phyloP scores from a whole-genome alignment of 35 echinoderm and acorn worm species.

The Anneissia japonica region DNA sequence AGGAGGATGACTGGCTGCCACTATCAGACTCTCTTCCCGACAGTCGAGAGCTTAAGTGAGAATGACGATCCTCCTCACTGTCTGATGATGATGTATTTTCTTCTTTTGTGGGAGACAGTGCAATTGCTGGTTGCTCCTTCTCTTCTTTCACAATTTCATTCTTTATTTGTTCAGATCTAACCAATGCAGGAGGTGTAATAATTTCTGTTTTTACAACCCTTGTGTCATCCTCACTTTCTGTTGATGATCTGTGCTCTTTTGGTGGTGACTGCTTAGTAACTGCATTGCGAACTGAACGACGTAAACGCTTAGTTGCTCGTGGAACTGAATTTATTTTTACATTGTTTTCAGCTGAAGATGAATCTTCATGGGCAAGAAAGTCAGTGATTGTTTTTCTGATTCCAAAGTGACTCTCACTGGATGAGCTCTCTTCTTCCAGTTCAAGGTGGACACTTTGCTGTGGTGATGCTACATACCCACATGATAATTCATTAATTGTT shows the following conservation, averaged over 20 bases:
- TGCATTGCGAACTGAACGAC: not conserved
- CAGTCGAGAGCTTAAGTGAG: not conserved
- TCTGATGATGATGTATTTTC: not conserved
- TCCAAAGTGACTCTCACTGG: not conserved
- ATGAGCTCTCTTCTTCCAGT: not conserved
- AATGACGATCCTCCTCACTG: not conserved
- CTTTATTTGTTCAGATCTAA: not conserved
- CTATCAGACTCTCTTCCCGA: not conserved
- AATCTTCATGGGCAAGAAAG: not conserved
- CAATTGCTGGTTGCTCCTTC: not conserved
- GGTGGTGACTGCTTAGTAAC: not conserved
- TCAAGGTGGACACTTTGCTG: not conserved
- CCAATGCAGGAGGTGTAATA: not conserved
- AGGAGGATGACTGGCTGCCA: not conserved
- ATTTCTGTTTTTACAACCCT: not conserved
- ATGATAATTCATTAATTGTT: not conserved
- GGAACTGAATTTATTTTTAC: not conserved
- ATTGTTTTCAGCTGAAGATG: not conserved
- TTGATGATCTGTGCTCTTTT: not conserved
- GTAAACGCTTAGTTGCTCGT: not conserved
- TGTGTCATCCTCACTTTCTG: not conserved
- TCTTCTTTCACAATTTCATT: not conserved
- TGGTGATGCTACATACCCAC: not conserved
- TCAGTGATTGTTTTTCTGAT: not conserved
- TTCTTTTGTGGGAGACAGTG: not conserved